A percentile compares a stretch with the other conserved stretches of the same genome.
These are phyloP conservation scores for Apamea sordens DNA, from an alignment of 2,888 invertebrate species.

Conservation along the genomic window DNA sequence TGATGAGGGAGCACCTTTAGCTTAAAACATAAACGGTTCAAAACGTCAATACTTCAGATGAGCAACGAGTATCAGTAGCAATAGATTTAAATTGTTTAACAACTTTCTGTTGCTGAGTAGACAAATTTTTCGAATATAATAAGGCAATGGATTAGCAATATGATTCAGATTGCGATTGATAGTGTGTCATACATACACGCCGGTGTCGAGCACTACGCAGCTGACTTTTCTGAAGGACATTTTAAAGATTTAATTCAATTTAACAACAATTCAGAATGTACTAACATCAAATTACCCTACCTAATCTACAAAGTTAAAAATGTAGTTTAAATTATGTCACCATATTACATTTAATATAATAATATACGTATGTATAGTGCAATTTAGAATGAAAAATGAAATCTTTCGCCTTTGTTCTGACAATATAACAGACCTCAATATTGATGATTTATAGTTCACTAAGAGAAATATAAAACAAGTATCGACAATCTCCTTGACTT, in stretches of 20 bases:
- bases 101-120: too few species aligned
- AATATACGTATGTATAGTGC: background rate
- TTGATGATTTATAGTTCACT: constrained; percentile 66
- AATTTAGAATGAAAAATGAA: constrained; percentile 60
- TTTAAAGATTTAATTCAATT: background rate
- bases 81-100: too few species aligned
- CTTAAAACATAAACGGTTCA: too few species aligned
- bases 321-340: background rate
- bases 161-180: too few species aligned
- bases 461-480: constrained; percentile 64
- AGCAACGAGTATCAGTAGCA: too few species aligned
- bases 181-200: background rate
- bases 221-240: background rate
- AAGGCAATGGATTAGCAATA: too few species aligned
- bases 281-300: background rate
- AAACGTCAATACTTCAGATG: too few species aligned
- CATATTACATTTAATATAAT: background rate
- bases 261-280: background rate
- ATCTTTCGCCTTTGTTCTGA: constrained; percentile 48
- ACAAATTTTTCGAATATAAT: too few species aligned
- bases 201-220: background rate
- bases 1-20: too few species aligned
- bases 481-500: constrained; percentile 52
- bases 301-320: too few species aligned
- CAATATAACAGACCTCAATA: constrained; percentile 59